These are phyloP conservation scores for Dasysyrphus albostriatus DNA, from an alignment of 2,888 invertebrate species.

Conservation along the genomic window DNA sequence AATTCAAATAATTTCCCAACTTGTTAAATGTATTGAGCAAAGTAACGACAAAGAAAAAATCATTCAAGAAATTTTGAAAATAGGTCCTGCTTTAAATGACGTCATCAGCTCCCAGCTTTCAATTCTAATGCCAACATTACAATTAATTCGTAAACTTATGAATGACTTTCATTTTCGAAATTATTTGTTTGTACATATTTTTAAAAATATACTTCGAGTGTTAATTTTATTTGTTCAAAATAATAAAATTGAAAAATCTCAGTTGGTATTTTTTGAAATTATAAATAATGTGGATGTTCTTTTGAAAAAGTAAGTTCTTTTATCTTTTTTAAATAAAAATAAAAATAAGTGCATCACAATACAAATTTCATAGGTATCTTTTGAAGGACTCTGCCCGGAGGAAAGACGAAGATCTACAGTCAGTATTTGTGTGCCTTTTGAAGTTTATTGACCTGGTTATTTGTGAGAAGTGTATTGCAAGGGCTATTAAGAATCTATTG, in stretches of 20 bases:
- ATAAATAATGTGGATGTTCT: constrained; percentile 48
- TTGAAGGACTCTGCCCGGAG: background rate
- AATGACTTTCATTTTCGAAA: constrained; percentile 44
- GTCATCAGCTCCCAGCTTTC: constrained; percentile 42
- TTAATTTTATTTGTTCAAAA: constrained; percentile 46
- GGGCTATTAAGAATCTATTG: constrained; percentile 24
- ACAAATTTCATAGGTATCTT: constrained; percentile 10
- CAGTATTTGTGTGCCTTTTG: constrained; percentile 45
- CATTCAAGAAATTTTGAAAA: constrained; percentile 21
- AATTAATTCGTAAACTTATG: constrained; percentile 47
- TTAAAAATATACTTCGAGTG: constrained; percentile 59
- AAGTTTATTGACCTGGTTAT: constrained; percentile 45
- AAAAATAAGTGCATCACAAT: background rate
- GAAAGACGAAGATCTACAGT: constrained; percentile 5
- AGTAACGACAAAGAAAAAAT: background rate
- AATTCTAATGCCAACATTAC: constrained; percentile 45
- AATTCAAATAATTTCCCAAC: constrained; percentile 24
- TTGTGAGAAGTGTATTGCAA: background rate
- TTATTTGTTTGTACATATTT: constrained; percentile 52
- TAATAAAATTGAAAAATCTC: constrained; percentile 34
- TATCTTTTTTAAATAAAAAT: background rate
- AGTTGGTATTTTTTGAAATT: constrained; percentile 55
- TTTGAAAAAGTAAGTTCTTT: constrained; percentile 49
- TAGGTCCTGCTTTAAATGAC: constrained; percentile 21
- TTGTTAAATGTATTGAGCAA: constrained; percentile 25